These are phyloP conservation scores for Melanotaenia boesemani DNA, from an alignment of 2,797 vertebrate species.

Conservation along the genomic window DNA sequence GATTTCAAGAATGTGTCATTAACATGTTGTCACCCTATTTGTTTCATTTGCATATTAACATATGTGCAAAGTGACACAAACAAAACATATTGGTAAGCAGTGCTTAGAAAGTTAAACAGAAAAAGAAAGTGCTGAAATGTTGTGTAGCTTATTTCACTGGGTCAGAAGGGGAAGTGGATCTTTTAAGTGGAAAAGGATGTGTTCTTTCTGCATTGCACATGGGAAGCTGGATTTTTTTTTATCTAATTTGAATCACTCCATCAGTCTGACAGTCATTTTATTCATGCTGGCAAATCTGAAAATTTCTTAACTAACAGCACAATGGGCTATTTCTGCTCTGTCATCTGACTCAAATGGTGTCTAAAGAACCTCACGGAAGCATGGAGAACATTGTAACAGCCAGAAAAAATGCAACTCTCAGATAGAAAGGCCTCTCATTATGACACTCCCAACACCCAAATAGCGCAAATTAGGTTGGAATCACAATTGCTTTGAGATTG, in stretches of 20 bases:
- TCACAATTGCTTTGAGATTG: conserved; percentile 44
- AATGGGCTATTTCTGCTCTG: conserved; percentile 35
- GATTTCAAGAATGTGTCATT: conserved; percentile 52
- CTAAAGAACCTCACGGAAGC: conserved; percentile 41
- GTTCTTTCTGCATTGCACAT: conserved; percentile 48
- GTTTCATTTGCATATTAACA: conserved; percentile 51
- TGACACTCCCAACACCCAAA: conserved; percentile 26
- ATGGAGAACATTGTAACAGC: conserved; percentile 35
- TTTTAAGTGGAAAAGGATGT: conserved; percentile 46
- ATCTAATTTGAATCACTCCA: conserved; percentile 60
- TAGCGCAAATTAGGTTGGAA: conserved; percentile 47
- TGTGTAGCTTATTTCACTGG: conserved; percentile 50
- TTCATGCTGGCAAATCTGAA: conserved; percentile 44
- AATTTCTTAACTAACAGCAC: conserved; percentile 45
- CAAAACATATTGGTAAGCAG: conserved; percentile 59
- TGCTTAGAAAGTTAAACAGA: conserved; percentile 47
- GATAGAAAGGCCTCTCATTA: conserved; percentile 20
- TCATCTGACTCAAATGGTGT: conserved; percentile 32
- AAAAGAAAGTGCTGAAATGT: conserved; percentile 40
- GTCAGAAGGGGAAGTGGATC: conserved; percentile 62
- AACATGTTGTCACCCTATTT: conserved; percentile 19
- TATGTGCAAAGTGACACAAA: conserved; percentile 42
- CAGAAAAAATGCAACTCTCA: conserved; percentile 9
- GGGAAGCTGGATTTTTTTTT: conserved; percentile 42
- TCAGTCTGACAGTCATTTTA: conserved; percentile 56